A percentile compares a stretch with the other conserved stretches of the same genome.
These are phyloP conservation scores for Aurelia coerulea DNA, from an alignment of 30 jellyfish, hydroid and myxozoan species.

Conservation along the genomic window DNA sequence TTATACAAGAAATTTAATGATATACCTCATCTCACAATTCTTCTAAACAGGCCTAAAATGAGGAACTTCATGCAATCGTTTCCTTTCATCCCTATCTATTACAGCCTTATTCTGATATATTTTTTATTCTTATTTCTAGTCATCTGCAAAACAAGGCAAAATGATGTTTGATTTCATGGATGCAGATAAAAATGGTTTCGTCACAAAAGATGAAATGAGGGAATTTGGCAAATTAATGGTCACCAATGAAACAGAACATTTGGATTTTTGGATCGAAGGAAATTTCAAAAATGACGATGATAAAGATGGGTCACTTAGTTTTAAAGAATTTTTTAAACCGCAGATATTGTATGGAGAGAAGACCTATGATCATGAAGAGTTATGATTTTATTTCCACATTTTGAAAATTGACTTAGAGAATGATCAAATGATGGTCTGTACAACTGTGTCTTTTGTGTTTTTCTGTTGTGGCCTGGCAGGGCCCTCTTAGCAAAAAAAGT, in stretches of 20 bases:
- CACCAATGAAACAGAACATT: constrained; percentile 16
- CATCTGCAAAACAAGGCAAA: constrained; percentile 41
- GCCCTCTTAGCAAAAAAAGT: too few relatives aligned
- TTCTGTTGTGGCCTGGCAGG: too few relatives aligned
- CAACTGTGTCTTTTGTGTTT: too few relatives aligned
- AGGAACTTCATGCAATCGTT: too few relatives aligned
- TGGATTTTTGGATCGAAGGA: constrained; percentile 58
- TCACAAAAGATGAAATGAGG: constrained; percentile 43
- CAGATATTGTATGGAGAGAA: constrained; percentile 4
- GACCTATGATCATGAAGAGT: constrained; percentile 5
- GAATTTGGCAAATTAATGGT: constrained; percentile 63
- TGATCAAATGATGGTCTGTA: too few relatives aligned
- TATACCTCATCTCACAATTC: too few relatives aligned
- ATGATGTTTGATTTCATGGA: constrained; percentile 68
- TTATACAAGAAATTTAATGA: too few relatives aligned
- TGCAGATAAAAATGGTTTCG: constrained; percentile 50
- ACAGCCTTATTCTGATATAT: too few relatives aligned
- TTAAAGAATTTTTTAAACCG: constrained; percentile 63
- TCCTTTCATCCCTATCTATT: too few relatives aligned
- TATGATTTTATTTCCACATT: not conserved
- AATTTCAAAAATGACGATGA: constrained; percentile 62
- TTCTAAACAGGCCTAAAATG: too few relatives aligned
- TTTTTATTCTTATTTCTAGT: constrained; percentile 4
- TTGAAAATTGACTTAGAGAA: too few relatives aligned
- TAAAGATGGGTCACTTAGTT: constrained; percentile 33